Base-by-base conservation (phyloP, 1,140 invertebrate genomes). In the Colletes latitarsis region DNA sequence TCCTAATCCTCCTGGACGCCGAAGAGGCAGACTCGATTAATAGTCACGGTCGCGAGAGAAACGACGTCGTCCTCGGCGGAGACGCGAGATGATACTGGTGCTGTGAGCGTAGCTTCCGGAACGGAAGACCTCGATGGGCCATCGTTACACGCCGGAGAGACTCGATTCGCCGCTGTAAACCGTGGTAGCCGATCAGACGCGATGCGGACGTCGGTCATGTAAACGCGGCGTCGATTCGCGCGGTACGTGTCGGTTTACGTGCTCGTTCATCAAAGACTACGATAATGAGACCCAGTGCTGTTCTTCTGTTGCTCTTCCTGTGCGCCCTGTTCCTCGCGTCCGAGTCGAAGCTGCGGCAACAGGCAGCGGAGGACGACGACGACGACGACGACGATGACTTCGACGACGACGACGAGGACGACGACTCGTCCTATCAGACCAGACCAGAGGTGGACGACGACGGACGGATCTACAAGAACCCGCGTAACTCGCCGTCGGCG, bases 381-480 rank as follows among this genome's bases (percentile, higher is more conserved):
- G 91, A 93, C 10, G 95, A 95, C 14, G 86, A 88, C 64, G 94
- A 95, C n/a, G 82, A 88, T 10, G 91, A 91, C 39, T 88, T 90
- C n/a, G 94, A 90, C 21, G 94, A 96, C 12, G 95, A 95, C 21
- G 95, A 96, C 68, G 95, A 96, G 17, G 95, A 95, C 46, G 92
- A 93, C 53, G 95, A 95, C 67, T 95, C 95, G 77, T 95, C 93
- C 67, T 94, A 94, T 8, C 94, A 94, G 4, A 92, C 93, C 0
- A 91, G 84, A 21, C 85, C 92, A 3, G 95, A 96, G 84, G 93
- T 95, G 9, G 95, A 96, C 77, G 96, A 96, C 80, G 96, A 97
- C 82, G 95, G 96, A 3, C 93, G 96, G 4, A 95, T 97, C 19
- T 98, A 98, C 92, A 98, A 98, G 91, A 98, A 98, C 93, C 97